phyloP scores from a whole-genome alignment of 2,113 vertebrate species.

The Xenotilapia longispinis region DNA sequence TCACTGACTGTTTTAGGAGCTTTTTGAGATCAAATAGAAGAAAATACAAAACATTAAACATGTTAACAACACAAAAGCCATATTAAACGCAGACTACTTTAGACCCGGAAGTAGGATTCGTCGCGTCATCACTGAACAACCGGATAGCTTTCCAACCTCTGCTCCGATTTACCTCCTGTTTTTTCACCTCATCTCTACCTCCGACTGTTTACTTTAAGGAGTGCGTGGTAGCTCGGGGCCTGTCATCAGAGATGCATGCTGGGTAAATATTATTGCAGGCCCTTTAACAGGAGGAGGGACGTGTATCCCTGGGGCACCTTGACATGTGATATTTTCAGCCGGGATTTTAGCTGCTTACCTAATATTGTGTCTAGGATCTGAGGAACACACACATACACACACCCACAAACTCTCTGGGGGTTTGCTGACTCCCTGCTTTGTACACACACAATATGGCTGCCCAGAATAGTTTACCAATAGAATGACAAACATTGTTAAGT shows the following conservation, averaged over 20 bases:
- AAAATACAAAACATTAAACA: too few relatives aligned
- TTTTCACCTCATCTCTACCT: not conserved
- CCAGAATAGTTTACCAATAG: conserved; percentile 20
- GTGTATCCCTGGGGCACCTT: conserved; percentile 15
- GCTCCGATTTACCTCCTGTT: not conserved
- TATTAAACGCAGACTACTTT: too few relatives aligned
- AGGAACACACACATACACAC: not conserved
- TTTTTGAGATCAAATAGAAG: too few relatives aligned
- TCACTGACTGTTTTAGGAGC: too few relatives aligned
- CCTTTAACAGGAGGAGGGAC: conserved; percentile 37
- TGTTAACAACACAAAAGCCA: too few relatives aligned
- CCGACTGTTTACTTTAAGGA: conserved; percentile 32
- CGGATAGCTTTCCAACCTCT: not conserved
- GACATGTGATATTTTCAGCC: conserved; percentile 38
- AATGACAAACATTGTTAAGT: conserved; percentile 2
- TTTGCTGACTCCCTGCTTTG: not conserved
- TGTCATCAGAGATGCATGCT: conserved; percentile 38
- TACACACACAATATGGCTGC: not conserved
- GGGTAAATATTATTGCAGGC: conserved; percentile 62
- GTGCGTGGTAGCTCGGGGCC: conserved; percentile 28
- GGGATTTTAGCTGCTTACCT: not conserved
- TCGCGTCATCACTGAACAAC: too few relatives aligned
- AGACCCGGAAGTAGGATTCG: too few relatives aligned
- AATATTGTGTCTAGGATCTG: not conserved
- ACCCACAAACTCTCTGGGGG: not conserved